Evolutionary conservation across 2,888 invertebrate genomes (phyloP).

Genomic region (Lepetodrilus schrolli): DNA sequence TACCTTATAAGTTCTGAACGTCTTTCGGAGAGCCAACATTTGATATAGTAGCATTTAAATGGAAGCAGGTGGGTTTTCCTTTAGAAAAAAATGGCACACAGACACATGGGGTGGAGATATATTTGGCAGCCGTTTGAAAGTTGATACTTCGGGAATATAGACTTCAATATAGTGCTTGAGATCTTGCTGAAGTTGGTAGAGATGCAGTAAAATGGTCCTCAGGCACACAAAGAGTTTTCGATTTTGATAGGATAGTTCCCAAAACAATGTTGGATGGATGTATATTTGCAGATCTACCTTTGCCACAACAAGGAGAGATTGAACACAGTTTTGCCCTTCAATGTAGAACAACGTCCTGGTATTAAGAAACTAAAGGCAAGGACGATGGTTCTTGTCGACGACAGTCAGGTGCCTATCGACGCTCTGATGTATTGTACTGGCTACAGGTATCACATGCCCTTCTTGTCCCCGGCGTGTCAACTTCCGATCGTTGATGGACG

Average conservation of each 20-base stretch:
- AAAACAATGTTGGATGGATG: too few species aligned
- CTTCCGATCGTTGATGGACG: constrained; percentile 81
- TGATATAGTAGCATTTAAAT: neutral
- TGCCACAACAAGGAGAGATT: constrained; percentile 63
- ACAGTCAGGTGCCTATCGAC: constrained; percentile 80
- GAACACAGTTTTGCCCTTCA: constrained; percentile 54
- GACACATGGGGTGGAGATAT: too few species aligned
- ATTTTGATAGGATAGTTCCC: too few species aligned
- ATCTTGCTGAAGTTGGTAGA: too few species aligned
- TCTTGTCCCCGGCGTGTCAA: constrained; percentile 77
- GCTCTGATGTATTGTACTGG: constrained; percentile 85
- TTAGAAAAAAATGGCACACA: too few species aligned
- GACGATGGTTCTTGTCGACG: constrained; percentile 78
- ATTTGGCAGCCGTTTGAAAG: too few species aligned
- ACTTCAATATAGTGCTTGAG: too few species aligned
- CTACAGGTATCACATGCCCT: constrained; percentile 86
- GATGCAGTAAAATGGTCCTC: too few species aligned
- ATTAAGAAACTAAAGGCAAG: constrained; percentile 51
- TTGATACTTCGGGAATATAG: too few species aligned
- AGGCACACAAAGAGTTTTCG: too few species aligned
- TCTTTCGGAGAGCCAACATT: neutral
- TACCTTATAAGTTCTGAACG: neutral
- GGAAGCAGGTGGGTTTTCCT: too few species aligned
- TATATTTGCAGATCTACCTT: constrained; percentile 69
- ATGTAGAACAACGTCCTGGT: constrained; percentile 65